Conservation (phyloP, 2,113 vertebrate species). For the Stigmatopora argus region DNA sequence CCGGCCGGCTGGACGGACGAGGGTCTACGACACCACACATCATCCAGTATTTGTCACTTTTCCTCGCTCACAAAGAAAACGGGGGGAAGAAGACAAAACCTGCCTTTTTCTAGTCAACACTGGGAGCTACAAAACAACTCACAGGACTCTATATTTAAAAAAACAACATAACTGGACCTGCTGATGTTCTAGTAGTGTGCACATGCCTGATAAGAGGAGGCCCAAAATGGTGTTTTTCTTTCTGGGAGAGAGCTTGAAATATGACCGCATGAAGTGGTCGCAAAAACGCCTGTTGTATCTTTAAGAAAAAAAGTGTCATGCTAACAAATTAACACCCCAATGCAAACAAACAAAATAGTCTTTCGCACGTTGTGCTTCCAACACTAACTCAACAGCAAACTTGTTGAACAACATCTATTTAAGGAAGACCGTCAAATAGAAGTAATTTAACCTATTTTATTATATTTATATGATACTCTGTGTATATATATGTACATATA, state of each 20-base stretch:
- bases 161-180: slow-evolving; percentile 41
- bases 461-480: slow-evolving; percentile 89
- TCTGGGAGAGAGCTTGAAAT: slow-evolving; percentile 55
- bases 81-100: slow-evolving; percentile 36
- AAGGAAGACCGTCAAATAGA: slow-evolving; percentile 81
- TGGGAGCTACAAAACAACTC: slow-evolving; percentile 43
- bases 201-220: slow-evolving; percentile 40
- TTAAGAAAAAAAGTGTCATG: neutral
- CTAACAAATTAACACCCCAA: slow-evolving; percentile 21
- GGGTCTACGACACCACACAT: slow-evolving; percentile 30
- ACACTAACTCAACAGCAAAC: slow-evolving; percentile 71
- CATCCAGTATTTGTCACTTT: slow-evolving; percentile 52
- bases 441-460: slow-evolving; percentile 97
- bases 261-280: slow-evolving; percentile 60
- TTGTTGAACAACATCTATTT: slow-evolving; percentile 86
- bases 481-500: slow-evolving; percentile 66
- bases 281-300: slow-evolving; percentile 51
- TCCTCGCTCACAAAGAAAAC: slow-evolving; percentile 18
- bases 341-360: neutral
- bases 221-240: slow-evolving; percentile 44
- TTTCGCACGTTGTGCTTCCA: slow-evolving; percentile 76
- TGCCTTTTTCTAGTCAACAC: slow-evolving; percentile 45
- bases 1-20: slow-evolving; percentile 28
- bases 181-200: slow-evolving; percentile 28
- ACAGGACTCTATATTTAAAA: slow-evolving; percentile 6